Percentiles rank a stretch among this genome's conserved stretches.
These are phyloP conservation scores for Eumaeus atala DNA, from an alignment of 1,140 invertebrate species.

Conservation along the genomic window DNA sequence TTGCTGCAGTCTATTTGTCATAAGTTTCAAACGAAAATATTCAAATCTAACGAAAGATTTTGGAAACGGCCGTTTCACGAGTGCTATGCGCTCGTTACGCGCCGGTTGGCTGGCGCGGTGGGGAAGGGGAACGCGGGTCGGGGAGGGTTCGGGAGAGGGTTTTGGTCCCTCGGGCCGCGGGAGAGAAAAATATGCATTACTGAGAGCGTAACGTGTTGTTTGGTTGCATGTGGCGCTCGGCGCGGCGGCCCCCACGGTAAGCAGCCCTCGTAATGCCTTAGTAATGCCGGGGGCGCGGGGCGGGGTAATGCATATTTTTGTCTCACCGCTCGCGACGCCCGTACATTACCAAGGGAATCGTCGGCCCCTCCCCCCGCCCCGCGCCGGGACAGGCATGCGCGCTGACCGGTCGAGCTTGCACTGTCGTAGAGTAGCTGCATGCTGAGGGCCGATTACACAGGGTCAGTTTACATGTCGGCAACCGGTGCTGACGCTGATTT, in stretches of 20 bases:
- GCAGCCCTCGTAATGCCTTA: constrained; percentile 56
- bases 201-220: constrained; percentile 28
- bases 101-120: not conserved
- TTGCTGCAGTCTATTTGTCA: no score
- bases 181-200: constrained; percentile 21
- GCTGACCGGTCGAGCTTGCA: constrained; percentile 52
- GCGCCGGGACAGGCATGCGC: constrained; percentile 68
- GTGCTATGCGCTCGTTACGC: not conserved
- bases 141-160: no score
- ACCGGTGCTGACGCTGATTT: no score
- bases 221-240: constrained; percentile 47
- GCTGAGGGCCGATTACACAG: no score
- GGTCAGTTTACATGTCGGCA: no score
- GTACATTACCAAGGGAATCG: no score
- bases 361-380: constrained; percentile 22
- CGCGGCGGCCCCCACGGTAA: constrained; percentile 39
- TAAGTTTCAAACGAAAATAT: no score
- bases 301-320: constrained; percentile 54
- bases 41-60: no score
- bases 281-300: constrained; percentile 42
- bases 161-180: not conserved
- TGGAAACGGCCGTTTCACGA: no score
- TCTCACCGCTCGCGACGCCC: constrained; percentile 25
- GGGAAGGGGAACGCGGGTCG: not conserved
- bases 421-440: constrained; percentile 28